Percentiles rank a stretch among this genome's conserved stretches.
Conservation (phyloP, 2,888 invertebrate genomes). For the Sylvicola fuscatus region DNA sequence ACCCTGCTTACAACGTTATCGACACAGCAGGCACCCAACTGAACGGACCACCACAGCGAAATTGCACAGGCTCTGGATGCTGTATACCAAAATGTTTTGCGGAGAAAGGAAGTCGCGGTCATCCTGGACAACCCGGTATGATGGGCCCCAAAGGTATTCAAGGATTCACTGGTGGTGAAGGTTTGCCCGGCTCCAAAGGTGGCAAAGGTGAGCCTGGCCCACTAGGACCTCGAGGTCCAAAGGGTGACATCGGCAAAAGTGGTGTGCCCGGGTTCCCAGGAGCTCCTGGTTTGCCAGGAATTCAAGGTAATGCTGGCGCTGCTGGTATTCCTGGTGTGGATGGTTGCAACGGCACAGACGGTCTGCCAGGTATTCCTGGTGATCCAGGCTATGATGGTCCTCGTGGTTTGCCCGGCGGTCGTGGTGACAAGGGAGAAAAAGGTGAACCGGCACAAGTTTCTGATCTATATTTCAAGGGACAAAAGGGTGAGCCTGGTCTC, state of each 20-base stretch:
- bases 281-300: slow-evolving; percentile 26
- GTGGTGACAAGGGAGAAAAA: slow-evolving; percentile 39
- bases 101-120: slow-evolving; percentile 65
- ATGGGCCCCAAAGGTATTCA: slow-evolving; percentile 53
- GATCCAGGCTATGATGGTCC: slow-evolving; percentile 50
- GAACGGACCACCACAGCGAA: slow-evolving; percentile 28
- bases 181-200: slow-evolving; percentile 71
- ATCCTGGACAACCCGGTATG: slow-evolving; percentile 49
- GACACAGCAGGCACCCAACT: slow-evolving; percentile 17
- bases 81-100: slow-evolving; percentile 76
- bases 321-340: slow-evolving; percentile 75
- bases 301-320: slow-evolving; percentile 29
- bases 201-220: slow-evolving; percentile 74
- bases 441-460: slow-evolving; percentile 48
- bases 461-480: slow-evolving; percentile 45
- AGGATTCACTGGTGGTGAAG: slow-evolving; percentile 69
- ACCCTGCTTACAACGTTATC: slow-evolving; percentile 20
- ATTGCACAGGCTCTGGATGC: slow-evolving; percentile 44
- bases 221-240: slow-evolving; percentile 58
- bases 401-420: slow-evolving; percentile 38
- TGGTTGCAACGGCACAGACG: slow-evolving; percentile 93
- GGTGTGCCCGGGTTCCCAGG: slow-evolving; percentile 80
- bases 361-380: slow-evolving; percentile 51
- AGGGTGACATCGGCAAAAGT: slow-evolving; percentile 67
- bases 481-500: slow-evolving; percentile 57